Evolutionary conservation across 92 coral and sea anemone species (phyloP), one percentile per base, ranked within the genome.

Genomic region (Porites lobata): DNA sequence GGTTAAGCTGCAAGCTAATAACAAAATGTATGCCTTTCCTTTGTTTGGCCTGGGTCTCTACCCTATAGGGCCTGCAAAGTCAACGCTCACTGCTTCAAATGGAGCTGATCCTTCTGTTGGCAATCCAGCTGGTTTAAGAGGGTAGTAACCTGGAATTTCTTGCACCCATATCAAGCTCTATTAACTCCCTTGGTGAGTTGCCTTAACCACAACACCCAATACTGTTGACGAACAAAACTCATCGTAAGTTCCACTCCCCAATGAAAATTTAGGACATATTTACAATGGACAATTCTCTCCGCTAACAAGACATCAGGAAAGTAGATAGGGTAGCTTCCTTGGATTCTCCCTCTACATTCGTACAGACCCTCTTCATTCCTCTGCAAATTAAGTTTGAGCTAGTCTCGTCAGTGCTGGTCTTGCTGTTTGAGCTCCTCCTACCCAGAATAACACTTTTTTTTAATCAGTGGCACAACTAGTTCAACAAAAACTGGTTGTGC

Each of bases 1-100:
- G 13, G 81, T 72, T 8, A 87, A 76, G 47, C 91, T 87, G 59
- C 91, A 72, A 1, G 82, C 15, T 29, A 43, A 83, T 50, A 72
- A 58, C n/a, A 75, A 51, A 72, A 74, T 58, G 26, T 82, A 68
- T 20, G 87, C 87, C 38, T 84, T 84, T 10, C 80, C 80, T n/a
- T 29, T 29, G 32, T 29, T 29, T 2, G 32, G 32, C 32, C 32
- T 29, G 32, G 4, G 32, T 29, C 32, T 29, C 32, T 29, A 29
- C 32, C 32, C 32, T 29, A 29, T 29, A 29, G 32, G 32, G 32
- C 4, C 32, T 29, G 32, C 32, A 29, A 29, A 29, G 32, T 72
- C 87, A 29, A 61, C 85, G 1, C 76, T 84, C 32, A 77, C 4
- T 20, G 43, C 85, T 56, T 86, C 75, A 47, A 77, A 76, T 11